Evolutionary conservation across 2,797 vertebrate genomes (phyloP), one percentile per base, ranked within the genome.

Genomic region (Macropus fuliginosus): DNA sequence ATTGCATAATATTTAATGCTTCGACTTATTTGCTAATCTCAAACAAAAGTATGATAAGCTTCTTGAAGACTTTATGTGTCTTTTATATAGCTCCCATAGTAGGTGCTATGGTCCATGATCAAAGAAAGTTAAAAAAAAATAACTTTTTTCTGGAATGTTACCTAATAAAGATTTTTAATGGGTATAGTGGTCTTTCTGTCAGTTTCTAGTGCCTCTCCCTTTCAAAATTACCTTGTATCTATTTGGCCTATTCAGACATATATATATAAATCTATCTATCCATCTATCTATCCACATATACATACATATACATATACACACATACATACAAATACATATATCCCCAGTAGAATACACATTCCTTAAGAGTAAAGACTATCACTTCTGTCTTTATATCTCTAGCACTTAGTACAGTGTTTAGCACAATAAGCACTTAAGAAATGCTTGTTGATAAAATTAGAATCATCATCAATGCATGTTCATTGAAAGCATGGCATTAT

Each of bases 401-500:
- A 74, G n/a, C 16, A 74, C n/a, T 9, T 74, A 24, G 18, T 40
- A 40, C n/a, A 40, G 66, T 40, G 16, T 6, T n/a, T 74, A 52
- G 52, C 6, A 74, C 40, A 40, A n/a, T 40, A 40, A 21, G n/a
- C 66, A 74, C 18, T 40, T 40, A 74, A 74, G 66, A 74, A 40
- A 74, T 74, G 66, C n/a, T 74, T 40, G n/a, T 40, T 40, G n/a
- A 40, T 93, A 54, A 94, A 93, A 40, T 94, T 56, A 24, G 3
- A 92, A 93, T 94, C 52, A 52, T 28, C 54, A 57, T 31, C 96
- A 56, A 52, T 94, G 90, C 92, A 91, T 94, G 29, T 34, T 94
- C 46, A 46, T 59, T 91, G 95, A 93, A 5, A 94, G 18, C n/a
- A 90, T 59, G 74, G 66, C 34, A 93, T 90, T 93, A 94, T 31